These are phyloP conservation scores for Drosophila paranaensis DNA, from an alignment of 2,888 invertebrate genomes.

Conservation along the genomic window DNA sequence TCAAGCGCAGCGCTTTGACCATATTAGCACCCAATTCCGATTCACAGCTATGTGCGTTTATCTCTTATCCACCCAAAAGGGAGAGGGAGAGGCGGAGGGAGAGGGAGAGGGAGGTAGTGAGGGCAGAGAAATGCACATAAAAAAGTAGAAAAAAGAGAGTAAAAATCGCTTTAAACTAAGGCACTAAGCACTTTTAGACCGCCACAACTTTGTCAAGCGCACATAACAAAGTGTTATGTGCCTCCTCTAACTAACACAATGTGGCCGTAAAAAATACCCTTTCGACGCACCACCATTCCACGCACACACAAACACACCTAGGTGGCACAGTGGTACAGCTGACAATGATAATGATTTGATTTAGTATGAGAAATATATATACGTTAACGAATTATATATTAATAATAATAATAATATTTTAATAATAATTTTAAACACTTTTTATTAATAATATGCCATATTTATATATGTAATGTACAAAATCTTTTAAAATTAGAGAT, in stretches of 20 bases:
- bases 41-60: constrained; percentile 45
- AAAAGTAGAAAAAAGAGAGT: constrained; percentile 34
- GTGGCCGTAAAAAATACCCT: constrained; percentile 62
- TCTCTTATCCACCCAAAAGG: constrained; percentile 48
- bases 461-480: too few relatives aligned
- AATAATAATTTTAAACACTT: not conserved
- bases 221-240: constrained; percentile 81
- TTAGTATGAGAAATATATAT: not conserved
- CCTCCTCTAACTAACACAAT: constrained; percentile 71
- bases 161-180: constrained; percentile 78
- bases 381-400: too few relatives aligned
- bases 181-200: constrained; percentile 73
- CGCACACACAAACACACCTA: constrained; percentile 18
- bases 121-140: constrained; percentile 10
- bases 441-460: too few relatives aligned
- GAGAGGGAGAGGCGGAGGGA: too few relatives aligned
- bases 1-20: constrained; percentile 69
- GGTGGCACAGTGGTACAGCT: constrained; percentile 36
- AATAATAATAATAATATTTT: not conserved
- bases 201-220: constrained; percentile 80
- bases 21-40: constrained; percentile 77
- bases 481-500: too few relatives aligned
- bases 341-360: not conserved
- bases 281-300: constrained; percentile 26
- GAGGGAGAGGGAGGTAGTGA: not conserved